These are phyloP conservation scores for Epsilonema sp. DNA, from an alignment of 2,888 invertebrate species.

Conservation along the genomic window DNA sequence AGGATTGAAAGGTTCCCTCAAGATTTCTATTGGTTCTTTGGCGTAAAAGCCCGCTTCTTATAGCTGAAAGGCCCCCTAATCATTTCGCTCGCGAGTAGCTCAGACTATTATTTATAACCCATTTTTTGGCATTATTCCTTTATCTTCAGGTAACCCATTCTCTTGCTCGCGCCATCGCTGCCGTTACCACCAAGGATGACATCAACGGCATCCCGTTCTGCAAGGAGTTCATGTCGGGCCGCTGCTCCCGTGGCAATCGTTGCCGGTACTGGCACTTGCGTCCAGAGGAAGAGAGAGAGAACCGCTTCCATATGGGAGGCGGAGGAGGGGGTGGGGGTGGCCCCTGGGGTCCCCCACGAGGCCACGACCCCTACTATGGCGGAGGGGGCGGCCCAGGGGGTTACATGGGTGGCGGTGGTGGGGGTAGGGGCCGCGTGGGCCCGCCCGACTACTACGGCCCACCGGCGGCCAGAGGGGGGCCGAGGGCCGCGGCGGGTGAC, in stretches of 20 bases:
- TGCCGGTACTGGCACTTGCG: slow-evolving; percentile 28
- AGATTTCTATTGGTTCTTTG: too few relatives aligned
- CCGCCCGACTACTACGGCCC: slow-evolving; percentile 5
- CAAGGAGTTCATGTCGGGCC: slow-evolving; percentile 25
- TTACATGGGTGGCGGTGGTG: slow-evolving; percentile 10
- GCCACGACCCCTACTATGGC: slow-evolving; percentile 9
- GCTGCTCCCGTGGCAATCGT: slow-evolving; percentile 21
- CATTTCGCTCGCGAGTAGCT: too few relatives aligned
- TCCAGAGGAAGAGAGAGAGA: slow-evolving; percentile 11
- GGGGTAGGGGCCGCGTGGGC: background rate
- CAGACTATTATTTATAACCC: too few relatives aligned
- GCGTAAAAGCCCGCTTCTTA: too few relatives aligned
- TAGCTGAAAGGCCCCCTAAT: too few relatives aligned
- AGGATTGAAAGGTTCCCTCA: too few relatives aligned
- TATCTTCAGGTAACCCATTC: slow-evolving; percentile 45
- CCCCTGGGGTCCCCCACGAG: slow-evolving; percentile 9
- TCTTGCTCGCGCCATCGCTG: slow-evolving; percentile 34
- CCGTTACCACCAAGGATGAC: slow-evolving; percentile 23
- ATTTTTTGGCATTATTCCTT: too few relatives aligned
- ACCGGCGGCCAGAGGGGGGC: too few relatives aligned
- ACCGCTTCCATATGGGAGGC: slow-evolving; percentile 20
- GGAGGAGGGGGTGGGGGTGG: slow-evolving; percentile 23
- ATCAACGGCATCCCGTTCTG: slow-evolving; percentile 26
- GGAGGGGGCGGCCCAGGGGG: slow-evolving; percentile 15
- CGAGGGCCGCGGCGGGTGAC: slow-evolving; percentile 8